Evolutionary conservation across 2,797 vertebrate species (phyloP), one percentile per base, ranked within the genome.

Genomic region (Discoglossus pictus): DNA sequence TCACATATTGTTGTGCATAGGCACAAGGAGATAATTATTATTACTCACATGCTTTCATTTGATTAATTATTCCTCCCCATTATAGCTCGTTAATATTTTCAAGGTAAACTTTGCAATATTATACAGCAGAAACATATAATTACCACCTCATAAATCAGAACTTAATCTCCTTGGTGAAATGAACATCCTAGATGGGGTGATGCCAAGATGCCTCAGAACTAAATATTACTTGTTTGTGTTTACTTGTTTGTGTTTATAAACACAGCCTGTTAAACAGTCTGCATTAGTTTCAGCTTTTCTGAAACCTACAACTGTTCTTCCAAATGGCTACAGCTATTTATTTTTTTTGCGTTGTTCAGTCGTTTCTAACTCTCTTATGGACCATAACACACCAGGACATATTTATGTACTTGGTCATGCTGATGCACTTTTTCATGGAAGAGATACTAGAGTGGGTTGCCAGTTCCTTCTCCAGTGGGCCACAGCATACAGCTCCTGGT

Each of bases 31-130:
- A 59, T 6, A 38, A 3, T 16, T 24, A 7, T 35, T 35, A 70
- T 63, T 67, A 50, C 50, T 50, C 36, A 21, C 36, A 38, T 18
- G 12, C 31, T 50, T 16, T 31, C 34, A 62, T 70, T 63, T 70
- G 43, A 63, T 56, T 63, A 70, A 70, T 63, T 63, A 70, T 63
- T 63, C 68, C 68, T 13, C 60, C 68, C 25, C 20, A 54, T 70
- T 70, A 17, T 16, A 17, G 43, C 60, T 52, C 43, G 38, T 53
- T 16, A 47, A 17, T 56, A 35, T 53, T 16, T 44, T 46, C 31
- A 65, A 66, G 44, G 55, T 44, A 72, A 66, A 65, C 40, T 58
- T 50, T 50, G 52, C 58, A 58, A 51, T 47, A 65, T 54, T 60
- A 65, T 27, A 52, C 23, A 44, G 17, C 8, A 35, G 43, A 11